Evolutionary conservation across 2,888 invertebrate species (phyloP), one percentile per base, ranked within the genome.

Genomic region (Physocephala rufipes): DNA sequence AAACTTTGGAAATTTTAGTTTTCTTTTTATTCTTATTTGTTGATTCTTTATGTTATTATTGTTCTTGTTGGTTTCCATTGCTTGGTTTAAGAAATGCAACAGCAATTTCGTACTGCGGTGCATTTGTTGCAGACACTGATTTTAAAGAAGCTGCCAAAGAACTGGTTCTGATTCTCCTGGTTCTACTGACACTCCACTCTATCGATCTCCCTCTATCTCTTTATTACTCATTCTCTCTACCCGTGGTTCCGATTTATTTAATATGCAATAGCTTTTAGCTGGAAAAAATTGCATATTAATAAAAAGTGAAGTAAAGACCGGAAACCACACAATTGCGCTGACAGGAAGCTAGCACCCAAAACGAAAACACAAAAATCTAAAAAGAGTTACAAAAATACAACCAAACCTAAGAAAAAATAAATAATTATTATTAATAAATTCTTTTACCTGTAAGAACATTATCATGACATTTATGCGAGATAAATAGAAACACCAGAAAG

Each of bases 261-360:
- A n/a, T 19, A 49, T 19, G 15, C 49, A 49, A 7, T 49, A 12
- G 15, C 36, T 36, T 36, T 36, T 36, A 36, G 36, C 36, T 36
- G 49, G n/a, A 49, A 19, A 49, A 49, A 49, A 49, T 49, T 19
- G 49, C 19, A 49, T 49, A 13, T 49, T 49, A 49, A n/a, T 49
- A 49, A 49, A 49, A 49, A 49, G 49, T 19, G 19, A 49, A 49
- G 12, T 49, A 49, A 49, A 19, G 49, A 49, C 49, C 49, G 49
- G 49, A 49, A 49, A 49, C 36, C 36, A 36, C 36, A 7, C 36
- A 36, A 36, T 9, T 7, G 36, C 36, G 36, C 36, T 36, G 36
- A 36, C 36, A 36, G 36, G 36, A 36, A 36, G 36, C 36, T 7
- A 36, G 36, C 36, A 36, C 36, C 36, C 36, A 36, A 36, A 36